These are phyloP conservation scores for Spea bombifrons DNA, from an alignment of 2,113 vertebrate genomes.

Conservation along the genomic window DNA sequence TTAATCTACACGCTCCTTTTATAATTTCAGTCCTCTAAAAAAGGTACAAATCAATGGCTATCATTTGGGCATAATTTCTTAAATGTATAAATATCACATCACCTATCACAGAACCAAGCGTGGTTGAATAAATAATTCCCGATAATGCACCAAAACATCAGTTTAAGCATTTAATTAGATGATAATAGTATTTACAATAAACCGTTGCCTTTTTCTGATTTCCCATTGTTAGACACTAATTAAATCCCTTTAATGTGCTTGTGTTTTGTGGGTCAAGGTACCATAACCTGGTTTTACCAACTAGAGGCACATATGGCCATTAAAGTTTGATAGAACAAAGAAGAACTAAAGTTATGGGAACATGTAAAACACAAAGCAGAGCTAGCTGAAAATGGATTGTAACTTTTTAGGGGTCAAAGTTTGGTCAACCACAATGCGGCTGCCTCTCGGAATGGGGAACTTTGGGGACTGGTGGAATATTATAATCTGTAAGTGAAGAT, in stretches of 20 bases:
- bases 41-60: not conserved
- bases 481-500: too few relatives aligned
- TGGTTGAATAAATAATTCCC: too few relatives aligned
- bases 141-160: too few relatives aligned
- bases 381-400: not conserved
- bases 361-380: not conserved
- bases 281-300: not conserved
- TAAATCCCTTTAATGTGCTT: constrained; percentile 30
- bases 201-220: too few relatives aligned
- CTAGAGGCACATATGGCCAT: not conserved
- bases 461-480: too few relatives aligned
- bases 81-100: too few relatives aligned
- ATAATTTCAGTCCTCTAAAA: not conserved
- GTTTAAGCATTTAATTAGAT: too few relatives aligned
- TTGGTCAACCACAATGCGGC: not conserved
- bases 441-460: too few relatives aligned
- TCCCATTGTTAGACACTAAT: constrained; percentile 19
- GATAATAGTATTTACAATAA: too few relatives aligned
- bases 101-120: too few relatives aligned
- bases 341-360: not conserved
- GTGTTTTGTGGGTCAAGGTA: constrained; percentile 18
- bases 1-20: constrained; percentile 5
- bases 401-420: not conserved
- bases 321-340: not conserved
- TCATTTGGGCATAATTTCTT: not conserved